phyloP scores from a whole-genome alignment of 2,888 invertebrate genomes.

The Drosophila niveifrons region DNA sequence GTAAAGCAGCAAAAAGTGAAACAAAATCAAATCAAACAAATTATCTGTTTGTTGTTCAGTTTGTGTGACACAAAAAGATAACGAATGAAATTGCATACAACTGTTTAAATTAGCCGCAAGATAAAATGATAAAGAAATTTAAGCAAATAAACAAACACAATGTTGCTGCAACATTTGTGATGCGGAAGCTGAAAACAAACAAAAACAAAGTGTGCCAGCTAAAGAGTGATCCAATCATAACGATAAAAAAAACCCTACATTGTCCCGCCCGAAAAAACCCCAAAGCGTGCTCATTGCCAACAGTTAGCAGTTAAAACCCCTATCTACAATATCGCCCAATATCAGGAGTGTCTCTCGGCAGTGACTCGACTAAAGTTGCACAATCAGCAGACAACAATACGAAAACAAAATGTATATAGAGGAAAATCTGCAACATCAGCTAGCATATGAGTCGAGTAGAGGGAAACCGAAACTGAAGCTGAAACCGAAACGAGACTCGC shows the following conservation, averaged over 20 bases:
- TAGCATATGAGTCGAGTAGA: background rate
- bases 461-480: conserved; percentile 18
- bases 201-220: conserved; percentile 34
- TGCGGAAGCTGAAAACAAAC: conserved; percentile 60
- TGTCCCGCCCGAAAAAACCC: conserved; percentile 10
- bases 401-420: conserved; percentile 14
- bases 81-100: conserved; percentile 48
- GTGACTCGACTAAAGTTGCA: conserved; percentile 59
- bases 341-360: conserved; percentile 17
- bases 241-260: conserved; percentile 4
- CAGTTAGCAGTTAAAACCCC: conserved; percentile 42
- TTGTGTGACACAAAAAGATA: conserved; percentile 70
- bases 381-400: conserved; percentile 52
- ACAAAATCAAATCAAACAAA: background rate
- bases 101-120: conserved; percentile 51
- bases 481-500: conserved; percentile 13
- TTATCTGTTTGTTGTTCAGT: conserved; percentile 21
- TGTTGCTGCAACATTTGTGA: conserved; percentile 62
- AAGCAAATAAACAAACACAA: conserved; percentile 58
- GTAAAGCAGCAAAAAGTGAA: conserved; percentile 7
- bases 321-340: conserved; percentile 18
- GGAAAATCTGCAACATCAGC: conserved; percentile 59
- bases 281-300: conserved; percentile 49
- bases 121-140: conserved; percentile 43
- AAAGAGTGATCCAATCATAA: conserved; percentile 17